Conservation (phyloP, 2,797 vertebrate genomes). For the Xerus rutilus region DNA sequence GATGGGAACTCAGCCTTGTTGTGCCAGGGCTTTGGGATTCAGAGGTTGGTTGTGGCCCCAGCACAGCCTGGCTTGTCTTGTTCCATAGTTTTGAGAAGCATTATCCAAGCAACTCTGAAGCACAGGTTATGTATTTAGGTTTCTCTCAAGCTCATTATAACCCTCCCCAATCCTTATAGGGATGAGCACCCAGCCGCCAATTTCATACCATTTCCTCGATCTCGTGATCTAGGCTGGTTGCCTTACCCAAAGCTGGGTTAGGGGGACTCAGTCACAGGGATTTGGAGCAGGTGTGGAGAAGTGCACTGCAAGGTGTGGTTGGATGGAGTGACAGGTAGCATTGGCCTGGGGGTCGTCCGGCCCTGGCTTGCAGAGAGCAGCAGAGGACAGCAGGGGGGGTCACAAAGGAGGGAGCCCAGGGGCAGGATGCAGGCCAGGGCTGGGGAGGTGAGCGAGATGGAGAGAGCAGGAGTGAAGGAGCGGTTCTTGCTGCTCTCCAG, state of each 20-base stretch:
- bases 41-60: background rate
- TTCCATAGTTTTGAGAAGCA: background rate
- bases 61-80: background rate
- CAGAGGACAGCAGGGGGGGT: background rate
- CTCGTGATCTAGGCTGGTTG: background rate
- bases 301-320: background rate
- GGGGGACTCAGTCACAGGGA: background rate
- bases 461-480: background rate
- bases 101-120: background rate
- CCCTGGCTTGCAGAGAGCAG: background rate
- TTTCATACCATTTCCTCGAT: background rate
- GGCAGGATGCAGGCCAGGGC: background rate
- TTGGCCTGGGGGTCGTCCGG: background rate
- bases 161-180: background rate
- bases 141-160: background rate
- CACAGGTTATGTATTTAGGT: background rate
- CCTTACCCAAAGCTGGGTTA: background rate
- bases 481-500: background rate
- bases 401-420: background rate
- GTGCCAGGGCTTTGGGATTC: background rate
- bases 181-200: background rate
- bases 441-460: background rate
- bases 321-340: background rate
- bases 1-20: background rate
- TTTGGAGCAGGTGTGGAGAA: background rate